These are phyloP conservation scores for Ploceus nigricollis DNA, from an alignment of 2,113 vertebrate genomes.

Conservation along the genomic window DNA sequence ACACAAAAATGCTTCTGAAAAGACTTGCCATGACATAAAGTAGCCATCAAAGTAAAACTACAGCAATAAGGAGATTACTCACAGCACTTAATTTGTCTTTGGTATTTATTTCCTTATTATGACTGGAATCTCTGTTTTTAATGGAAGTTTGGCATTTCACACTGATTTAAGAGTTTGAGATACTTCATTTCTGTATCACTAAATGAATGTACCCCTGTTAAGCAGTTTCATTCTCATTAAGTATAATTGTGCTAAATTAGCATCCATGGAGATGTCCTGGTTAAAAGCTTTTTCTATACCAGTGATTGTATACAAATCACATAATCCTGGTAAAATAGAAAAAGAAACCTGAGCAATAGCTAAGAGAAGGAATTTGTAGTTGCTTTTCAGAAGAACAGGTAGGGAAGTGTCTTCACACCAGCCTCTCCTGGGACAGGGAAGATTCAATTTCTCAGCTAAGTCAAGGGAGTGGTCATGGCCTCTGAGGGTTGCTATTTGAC, in stretches of 20 bases:
- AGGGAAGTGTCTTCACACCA: background rate
- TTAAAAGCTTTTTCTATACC: background rate
- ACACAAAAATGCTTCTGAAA: background rate
- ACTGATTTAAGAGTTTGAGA: background rate
- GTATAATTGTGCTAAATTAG: constrained; percentile 26
- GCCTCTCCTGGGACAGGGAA: background rate
- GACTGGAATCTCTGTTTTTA: background rate
- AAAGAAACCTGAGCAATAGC: background rate
- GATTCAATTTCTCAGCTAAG: background rate
- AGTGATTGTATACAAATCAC: background rate
- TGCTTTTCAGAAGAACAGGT: background rate
- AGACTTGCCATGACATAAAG: background rate
- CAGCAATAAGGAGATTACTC: background rate
- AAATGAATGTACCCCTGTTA: background rate
- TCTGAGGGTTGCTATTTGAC: background rate
- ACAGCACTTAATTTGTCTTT: background rate
- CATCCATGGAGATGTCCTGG: background rate
- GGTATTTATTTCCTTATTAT: background rate
- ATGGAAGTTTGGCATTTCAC: background rate
- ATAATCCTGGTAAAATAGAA: background rate
- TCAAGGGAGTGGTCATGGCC: background rate
- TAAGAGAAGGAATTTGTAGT: background rate
- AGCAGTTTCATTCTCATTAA: background rate
- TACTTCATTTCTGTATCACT: background rate
- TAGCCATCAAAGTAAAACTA: background rate